Percentiles rank a stretch among this genome's conserved stretches.
phyloP scores from a whole-genome alignment of 2,888 invertebrate species.

The Andrena haemorrhoa region DNA sequence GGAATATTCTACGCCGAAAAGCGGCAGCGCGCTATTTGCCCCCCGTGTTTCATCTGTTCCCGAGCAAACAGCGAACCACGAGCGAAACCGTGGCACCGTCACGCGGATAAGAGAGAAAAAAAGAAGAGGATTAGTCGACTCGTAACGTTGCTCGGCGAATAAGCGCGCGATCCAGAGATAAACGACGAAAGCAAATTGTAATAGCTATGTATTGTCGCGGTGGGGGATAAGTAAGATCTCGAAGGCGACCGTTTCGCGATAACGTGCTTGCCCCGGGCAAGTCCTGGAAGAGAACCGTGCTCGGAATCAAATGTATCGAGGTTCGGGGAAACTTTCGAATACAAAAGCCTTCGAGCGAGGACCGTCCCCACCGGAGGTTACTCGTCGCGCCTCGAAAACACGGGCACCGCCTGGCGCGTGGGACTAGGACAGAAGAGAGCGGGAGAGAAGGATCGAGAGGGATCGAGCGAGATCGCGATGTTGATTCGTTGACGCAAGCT shows the following conservation, averaged over 20 bases:
- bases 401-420: too few species aligned
- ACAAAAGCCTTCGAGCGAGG: not conserved
- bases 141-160: not conserved
- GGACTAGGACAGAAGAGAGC: too few species aligned
- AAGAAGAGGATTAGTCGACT: not conserved
- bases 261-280: not conserved
- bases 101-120: not conserved
- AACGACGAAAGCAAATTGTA: conserved; percentile 7
- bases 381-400: too few species aligned
- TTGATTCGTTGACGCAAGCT: not conserved
- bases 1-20: too few species aligned
- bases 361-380: too few species aligned
- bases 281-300: not conserved
- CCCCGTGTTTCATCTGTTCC: not conserved
- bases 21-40: not conserved
- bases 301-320: not conserved
- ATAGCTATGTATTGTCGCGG: not conserved
- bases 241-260: conserved; percentile 3
- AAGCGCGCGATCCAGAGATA: conserved; percentile 11
- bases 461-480: not conserved
- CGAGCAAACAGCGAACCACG: conserved; percentile 1
- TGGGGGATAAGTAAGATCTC: not conserved
- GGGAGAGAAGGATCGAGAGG: not conserved
- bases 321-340: too few species aligned
- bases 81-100: not conserved